These are phyloP conservation scores for Callipepla squamata DNA, from an alignment of 2,113 vertebrate species.

Conservation along the genomic window DNA sequence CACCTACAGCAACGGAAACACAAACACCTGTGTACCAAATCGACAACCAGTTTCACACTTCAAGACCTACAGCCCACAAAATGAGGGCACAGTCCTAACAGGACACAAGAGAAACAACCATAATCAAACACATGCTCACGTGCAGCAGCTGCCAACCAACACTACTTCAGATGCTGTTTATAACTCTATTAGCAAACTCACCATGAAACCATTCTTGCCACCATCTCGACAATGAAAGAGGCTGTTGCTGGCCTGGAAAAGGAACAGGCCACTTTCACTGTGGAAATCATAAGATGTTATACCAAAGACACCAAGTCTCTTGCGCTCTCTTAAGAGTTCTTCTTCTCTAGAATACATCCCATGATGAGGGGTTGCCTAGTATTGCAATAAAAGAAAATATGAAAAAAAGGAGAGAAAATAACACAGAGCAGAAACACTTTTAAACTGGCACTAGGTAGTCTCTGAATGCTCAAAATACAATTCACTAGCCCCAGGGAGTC, in stretches of 20 bases:
- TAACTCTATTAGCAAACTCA: constrained; percentile 72
- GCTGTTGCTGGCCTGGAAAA: constrained; percentile 98
- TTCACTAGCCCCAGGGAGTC: neutral
- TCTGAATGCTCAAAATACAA: neutral
- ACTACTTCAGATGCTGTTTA: neutral
- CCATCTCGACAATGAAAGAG: constrained; percentile 96
- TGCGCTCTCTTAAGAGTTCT: constrained; percentile 92
- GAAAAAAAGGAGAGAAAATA: neutral
- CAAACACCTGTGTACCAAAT: neutral
- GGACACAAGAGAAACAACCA: neutral
- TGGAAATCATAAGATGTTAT: constrained; percentile 98
- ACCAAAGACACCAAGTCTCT: constrained; percentile 93
- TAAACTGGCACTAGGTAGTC: neutral
- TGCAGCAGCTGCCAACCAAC: neutral
- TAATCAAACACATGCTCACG: accelerated
- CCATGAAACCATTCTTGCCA: constrained; percentile 93
- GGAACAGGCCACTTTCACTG: constrained; percentile 91
- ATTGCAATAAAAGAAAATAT: neutral
- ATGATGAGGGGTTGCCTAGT: constrained; percentile 92
- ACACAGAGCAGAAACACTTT: neutral
- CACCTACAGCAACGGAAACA: constrained; percentile 73
- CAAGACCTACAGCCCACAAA: neutral
- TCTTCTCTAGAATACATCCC: constrained; percentile 96
- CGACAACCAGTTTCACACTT: neutral
- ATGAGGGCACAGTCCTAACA: neutral